phyloP scores from a whole-genome alignment of 64 coral and sea anemone genomes.

The Astreopora myriophthalma region DNA sequence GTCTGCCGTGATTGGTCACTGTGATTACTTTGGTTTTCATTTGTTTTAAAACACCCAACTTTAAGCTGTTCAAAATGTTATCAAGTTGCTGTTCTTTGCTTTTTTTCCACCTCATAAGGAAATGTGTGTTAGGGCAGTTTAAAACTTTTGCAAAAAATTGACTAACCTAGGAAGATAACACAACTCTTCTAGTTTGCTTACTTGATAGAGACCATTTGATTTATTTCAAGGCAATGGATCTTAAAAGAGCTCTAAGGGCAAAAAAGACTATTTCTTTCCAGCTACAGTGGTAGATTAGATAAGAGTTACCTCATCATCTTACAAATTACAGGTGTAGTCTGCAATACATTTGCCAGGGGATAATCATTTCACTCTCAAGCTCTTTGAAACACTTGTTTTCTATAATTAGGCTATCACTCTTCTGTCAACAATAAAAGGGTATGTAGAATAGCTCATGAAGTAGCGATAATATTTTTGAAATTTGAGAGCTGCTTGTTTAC shows the following conservation, averaged over 20 bases:
- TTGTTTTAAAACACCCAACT: no score
- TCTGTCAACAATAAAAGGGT: neutral
- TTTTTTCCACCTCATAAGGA: no score
- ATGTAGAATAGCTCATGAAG: neutral
- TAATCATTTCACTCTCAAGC: neutral
- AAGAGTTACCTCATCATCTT: neutral
- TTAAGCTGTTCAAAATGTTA: no score
- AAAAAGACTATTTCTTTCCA: neutral
- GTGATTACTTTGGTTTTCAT: no score
- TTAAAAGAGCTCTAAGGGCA: neutral
- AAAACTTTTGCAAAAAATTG: no score
- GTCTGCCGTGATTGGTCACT: no score
- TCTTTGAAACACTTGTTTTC: constrained; percentile 13
- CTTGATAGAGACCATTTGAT: neutral
- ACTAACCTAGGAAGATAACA: no score
- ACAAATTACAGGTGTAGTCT: neutral
- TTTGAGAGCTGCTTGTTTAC: constrained; percentile 5
- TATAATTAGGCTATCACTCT: neutral
- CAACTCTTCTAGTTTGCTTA: no score
- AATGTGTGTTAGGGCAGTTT: no score
- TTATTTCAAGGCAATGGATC: neutral
- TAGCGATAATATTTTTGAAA: constrained; percentile 8
- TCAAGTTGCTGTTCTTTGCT: no score
- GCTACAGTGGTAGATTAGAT: neutral
- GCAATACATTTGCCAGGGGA: neutral